Percentiles rank a stretch among this genome's conserved stretches.
Evolutionary conservation across 2,888 invertebrate genomes (phyloP).

Genomic region (Caenorhabditis macrosperma): DNA sequence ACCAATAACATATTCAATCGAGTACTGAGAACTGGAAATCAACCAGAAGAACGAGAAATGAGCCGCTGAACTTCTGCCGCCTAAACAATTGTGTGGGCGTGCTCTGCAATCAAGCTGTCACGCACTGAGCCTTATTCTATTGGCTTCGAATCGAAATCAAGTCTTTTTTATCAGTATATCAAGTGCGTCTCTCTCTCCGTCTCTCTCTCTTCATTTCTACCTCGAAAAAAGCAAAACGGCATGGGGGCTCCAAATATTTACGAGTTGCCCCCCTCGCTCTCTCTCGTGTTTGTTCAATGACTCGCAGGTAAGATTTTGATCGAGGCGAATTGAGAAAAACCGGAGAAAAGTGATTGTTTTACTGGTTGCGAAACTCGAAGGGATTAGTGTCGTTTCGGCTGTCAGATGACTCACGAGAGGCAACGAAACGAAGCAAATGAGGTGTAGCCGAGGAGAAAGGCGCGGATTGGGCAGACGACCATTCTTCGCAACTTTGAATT

Average conservation of each 20-base stretch:
- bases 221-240: background rate
- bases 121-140: no score
- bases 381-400: background rate
- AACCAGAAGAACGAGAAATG: no score
- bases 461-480: no score
- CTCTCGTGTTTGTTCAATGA: conserved; percentile 44
- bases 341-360: background rate
- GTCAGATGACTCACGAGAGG: no score
- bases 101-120: no score
- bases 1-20: no score
- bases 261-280: background rate
- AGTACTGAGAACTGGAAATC: no score
- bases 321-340: background rate
- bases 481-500: no score
- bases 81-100: no score
- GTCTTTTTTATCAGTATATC: conserved; percentile 17
- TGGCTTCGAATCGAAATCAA: background rate
- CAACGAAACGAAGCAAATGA: no score
- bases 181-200: conserved; percentile 24
- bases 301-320: conserved; percentile 44
- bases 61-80: no score
- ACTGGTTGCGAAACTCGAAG: background rate
- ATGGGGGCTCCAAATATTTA: conserved; percentile 40
- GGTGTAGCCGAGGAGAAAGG: no score
- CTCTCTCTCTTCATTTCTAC: conserved; percentile 3